phyloP scores from a whole-genome alignment of 2,888 invertebrate species.

The Smittia sp. region DNA sequence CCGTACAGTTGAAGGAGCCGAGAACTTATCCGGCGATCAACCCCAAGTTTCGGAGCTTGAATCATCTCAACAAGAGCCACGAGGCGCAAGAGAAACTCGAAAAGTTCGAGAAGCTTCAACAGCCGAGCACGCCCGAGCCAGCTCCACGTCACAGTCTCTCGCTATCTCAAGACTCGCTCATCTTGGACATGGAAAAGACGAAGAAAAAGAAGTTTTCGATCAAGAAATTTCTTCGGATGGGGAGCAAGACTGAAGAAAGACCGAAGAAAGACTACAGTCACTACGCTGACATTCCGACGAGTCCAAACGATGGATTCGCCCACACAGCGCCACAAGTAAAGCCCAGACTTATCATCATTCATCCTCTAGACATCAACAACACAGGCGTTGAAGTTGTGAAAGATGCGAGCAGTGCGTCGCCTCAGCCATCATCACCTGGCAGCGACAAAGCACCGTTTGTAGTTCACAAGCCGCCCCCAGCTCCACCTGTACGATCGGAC shows the following conservation, averaged over 20 bases:
- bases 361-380: conserved; percentile 81
- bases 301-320: not conserved
- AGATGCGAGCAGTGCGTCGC: conserved; percentile 56
- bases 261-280: conserved; percentile 50
- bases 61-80: conserved; percentile 50
- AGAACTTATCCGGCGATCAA: conserved; percentile 56
- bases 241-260: conserved; percentile 57
- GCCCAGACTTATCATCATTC: conserved; percentile 79
- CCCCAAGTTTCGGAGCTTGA: conserved; percentile 60
- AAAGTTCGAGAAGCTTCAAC: conserved; percentile 44
- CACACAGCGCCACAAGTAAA: conserved; percentile 60
- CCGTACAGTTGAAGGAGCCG: conserved; percentile 46
- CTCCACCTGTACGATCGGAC: conserved; percentile 69
- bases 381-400: conserved; percentile 76
- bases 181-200: conserved; percentile 55
- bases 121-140: conserved; percentile 60
- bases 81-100: conserved; percentile 42
- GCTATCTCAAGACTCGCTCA: conserved; percentile 70
- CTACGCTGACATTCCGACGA: conserved; percentile 35
- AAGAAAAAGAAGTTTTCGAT: conserved; percentile 78
- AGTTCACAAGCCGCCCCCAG: conserved; percentile 59
- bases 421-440: conserved; percentile 53
- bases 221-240: conserved; percentile 78
- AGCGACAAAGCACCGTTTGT: conserved; percentile 47
- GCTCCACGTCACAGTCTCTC: conserved; percentile 69